These are phyloP conservation scores for Pseudomyrmex dendroicus DNA, from an alignment of 1,140 invertebrate species.

Conservation along the genomic window DNA sequence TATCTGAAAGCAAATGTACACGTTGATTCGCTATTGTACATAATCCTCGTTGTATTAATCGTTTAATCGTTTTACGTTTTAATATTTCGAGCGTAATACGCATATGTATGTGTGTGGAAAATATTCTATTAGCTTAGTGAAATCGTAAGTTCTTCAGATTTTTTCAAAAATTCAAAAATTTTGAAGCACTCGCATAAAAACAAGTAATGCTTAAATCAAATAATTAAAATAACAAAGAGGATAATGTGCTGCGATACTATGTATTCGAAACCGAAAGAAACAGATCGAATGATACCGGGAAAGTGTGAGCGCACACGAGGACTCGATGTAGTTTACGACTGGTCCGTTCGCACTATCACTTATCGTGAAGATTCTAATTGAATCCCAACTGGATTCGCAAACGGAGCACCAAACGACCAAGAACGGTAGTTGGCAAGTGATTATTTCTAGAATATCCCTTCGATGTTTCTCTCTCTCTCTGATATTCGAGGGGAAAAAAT, in stretches of 20 bases:
- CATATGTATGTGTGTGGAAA: no score
- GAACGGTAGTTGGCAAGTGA: conserved; percentile 11
- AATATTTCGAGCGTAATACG: no score
- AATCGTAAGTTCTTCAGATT: no score
- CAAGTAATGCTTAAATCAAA: not conserved
- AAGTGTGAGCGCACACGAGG: conserved; percentile 33
- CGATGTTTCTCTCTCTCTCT: not conserved
- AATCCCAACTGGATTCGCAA: conserved; percentile 67
- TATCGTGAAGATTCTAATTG: conserved; percentile 69
- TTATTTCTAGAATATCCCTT: conserved; percentile 58
- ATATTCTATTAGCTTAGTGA: no score
- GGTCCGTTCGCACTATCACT: conserved; percentile 45
- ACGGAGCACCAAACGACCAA: conserved; percentile 54
- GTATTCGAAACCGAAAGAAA: conserved; percentile 26
- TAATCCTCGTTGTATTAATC: conserved; percentile 29
- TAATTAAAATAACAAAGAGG: not conserved
- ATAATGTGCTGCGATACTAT: not conserved
- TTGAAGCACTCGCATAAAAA: not conserved
- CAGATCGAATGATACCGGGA: conserved; percentile 21
- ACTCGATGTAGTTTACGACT: conserved; percentile 7
- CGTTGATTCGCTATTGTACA: conserved; percentile 22
- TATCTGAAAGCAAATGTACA: conserved; percentile 59
- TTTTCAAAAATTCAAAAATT: not conserved
- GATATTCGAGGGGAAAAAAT: no score
- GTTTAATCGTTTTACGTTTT: conserved; percentile 37